Base-by-base conservation (phyloP, 2,797 vertebrate species). In the Sarcophilus harrisii region DNA sequence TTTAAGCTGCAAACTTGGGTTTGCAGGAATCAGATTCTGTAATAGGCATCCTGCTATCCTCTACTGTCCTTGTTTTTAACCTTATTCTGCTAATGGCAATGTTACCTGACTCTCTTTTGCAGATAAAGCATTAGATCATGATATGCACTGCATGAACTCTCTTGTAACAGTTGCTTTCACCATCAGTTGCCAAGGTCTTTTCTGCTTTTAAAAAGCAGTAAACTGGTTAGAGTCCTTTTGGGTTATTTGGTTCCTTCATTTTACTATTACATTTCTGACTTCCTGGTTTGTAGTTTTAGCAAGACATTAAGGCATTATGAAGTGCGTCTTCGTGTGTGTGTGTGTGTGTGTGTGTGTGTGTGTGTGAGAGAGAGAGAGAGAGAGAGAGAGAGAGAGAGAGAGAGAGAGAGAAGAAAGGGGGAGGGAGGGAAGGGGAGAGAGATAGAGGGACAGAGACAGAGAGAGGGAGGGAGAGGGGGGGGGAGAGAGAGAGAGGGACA, bases 151-250 rank as follows among this genome's bases (percentile, higher is more conserved):
- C 52, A 30, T 5, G 24, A 14, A 30, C 28, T 62, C 49, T 38
- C 57, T 89, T 6, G 54, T 29, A 58, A 58, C 38, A 0, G 0
- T 73, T 92, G 66, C 94, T 32, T 95, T 29, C 55, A n/a, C 95
- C 29, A 87, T 24, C 38, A 87, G 38, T 87, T 87, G 2, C 13
- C 30, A 55, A 92, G 59, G 91, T 92, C 62, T 87, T 32, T 92
- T 55, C 49, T 94, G 62, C 93, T 91, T 90, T 89, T 45, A 90
- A 94, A 29, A 90, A 73, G 90, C 27, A 55, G 49, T 94, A 96
- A 93, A 91, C 52, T 94, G 9, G 30, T 66, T 92, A 45, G 90
- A 92, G 87, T 94, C 52, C 90, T 81, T 58, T 90, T 30, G 24
- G 30, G 66, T 55, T 29, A 94, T 92, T 93, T 81, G 57, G n/a